Evolutionary conservation across 2,113 vertebrate genomes (phyloP), one percentile per base, ranked within the genome.

Genomic region (Brachyistius frenatus): DNA sequence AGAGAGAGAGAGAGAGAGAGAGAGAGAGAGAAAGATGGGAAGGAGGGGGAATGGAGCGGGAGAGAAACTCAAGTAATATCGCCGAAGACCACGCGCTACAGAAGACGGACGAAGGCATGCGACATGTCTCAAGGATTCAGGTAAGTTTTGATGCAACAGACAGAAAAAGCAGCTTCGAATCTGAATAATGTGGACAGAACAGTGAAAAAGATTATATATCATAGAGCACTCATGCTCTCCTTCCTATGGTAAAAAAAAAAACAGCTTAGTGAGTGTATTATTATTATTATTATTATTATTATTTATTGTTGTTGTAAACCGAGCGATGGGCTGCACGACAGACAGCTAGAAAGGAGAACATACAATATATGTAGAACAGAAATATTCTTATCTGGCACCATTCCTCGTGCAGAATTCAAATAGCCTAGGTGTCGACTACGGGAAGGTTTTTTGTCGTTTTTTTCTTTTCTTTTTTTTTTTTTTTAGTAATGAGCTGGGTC

Each of bases 71-170:
- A 88, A 86, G 85, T 87, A 79, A 92, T 78, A 85, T 86, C 80
- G 93, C 90, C 55, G 78, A 93, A 90, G 93, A 94, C 89, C 60
- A 90, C 93, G 93, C 92, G 86, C 88, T 62, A 91, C 86, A 83
- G 90, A 86, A 89, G 94, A 90, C 92, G 84, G 90, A 90, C 31
- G 80, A 78, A 90, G 86, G 79, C 86, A 89, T 74, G 81, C 86
- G 37, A 93, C 87, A 94, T 91, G 93, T 89, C 86, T 94, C 88
- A 0, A 70, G 71, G 90, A 93, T 87, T 65, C 94, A 96, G 96
- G 96, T 96, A 91, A 93, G 90, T 94, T 93, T 87, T n/a, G 62
- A 50, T 66, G 47, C 77, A 33, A 7, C 14, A n/a, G 7, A 44
- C 10, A 41, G 36, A 65, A 46, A 56, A 50, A 33, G 4, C 16